These are phyloP conservation scores for Drosophila arizonae DNA, from an alignment of 1,140 invertebrate species.

Conservation along the genomic window DNA sequence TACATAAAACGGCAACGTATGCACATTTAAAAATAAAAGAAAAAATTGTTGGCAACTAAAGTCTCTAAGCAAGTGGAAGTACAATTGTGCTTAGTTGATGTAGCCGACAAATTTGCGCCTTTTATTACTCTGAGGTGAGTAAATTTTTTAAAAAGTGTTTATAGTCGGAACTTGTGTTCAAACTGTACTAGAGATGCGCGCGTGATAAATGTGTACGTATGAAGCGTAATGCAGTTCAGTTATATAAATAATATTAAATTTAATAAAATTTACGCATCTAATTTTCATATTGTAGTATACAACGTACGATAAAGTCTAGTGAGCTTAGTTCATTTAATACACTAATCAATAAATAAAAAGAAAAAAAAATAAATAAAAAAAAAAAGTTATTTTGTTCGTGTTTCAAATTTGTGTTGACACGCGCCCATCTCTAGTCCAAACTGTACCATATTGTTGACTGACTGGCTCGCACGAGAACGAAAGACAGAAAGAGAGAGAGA, in stretches of 20 bases:
- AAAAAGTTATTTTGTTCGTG: not conserved
- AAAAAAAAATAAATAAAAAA: too few relatives aligned
- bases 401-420: not conserved
- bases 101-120: slow-evolving; percentile 42
- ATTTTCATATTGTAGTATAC: not conserved
- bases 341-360: not conserved
- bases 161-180: slow-evolving; percentile 26
- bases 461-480: not conserved
- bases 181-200: slow-evolving; percentile 48
- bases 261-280: not conserved
- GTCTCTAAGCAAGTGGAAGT: slow-evolving; percentile 9
- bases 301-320: not conserved
- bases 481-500: slow-evolving; percentile 1
- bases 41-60: not conserved
- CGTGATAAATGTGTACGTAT: slow-evolving; percentile 11
- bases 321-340: not conserved
- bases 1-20: slow-evolving; percentile 21
- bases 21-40: slow-evolving; percentile 10
- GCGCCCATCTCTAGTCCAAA: slow-evolving; percentile 49
- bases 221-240: too few relatives aligned
- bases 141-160: slow-evolving; percentile 24
- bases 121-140: slow-evolving; percentile 44
- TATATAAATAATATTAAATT: too few relatives aligned
- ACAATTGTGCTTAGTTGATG: slow-evolving; percentile 30
- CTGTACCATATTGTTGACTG: slow-evolving; percentile 71